Evolutionary conservation across 2,888 invertebrate species (phyloP), one percentile per base, ranked within the genome.

Genomic region (Sylvicola cinctus): DNA sequence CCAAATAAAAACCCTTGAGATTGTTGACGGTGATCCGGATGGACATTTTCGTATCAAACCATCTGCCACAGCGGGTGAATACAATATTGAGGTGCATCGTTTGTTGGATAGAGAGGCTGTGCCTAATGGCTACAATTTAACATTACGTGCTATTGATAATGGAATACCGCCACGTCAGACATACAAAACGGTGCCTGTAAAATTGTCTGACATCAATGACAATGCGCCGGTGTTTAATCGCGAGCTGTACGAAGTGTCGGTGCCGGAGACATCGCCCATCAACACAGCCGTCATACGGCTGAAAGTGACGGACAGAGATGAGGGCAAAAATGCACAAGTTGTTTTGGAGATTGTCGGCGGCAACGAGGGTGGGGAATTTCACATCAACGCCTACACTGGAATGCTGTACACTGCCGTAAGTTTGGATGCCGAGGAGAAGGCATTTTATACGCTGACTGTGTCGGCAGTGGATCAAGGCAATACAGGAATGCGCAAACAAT

Each of bases 321-420:
- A 74, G 43, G 84, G 84, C 0, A 71, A 67, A 50, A 85, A 85
- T 52, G 83, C 85, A 5, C 69, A 78, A 47, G 80, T 91, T 1
- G 73, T 73, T 46, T 70, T 93, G 40, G 78, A 81, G 58, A 85
- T 95, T 35, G 84, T 84, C 3, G 87, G 84, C 3, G 91, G 91
- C 4, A 90, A 91, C 54, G 81, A 85, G 51, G 81, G 81, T 5
- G 79, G 77, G 1, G 81, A 85, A 50, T 93, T 93, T 54, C 63
- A 69, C 42, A 73, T 93, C 8, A 84, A 91, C 54, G 72, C 81
- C 0, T 76, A 79, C 43, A 83, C 87, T 0, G 93, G 93, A 2
- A 80, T 91, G 64, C 57, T 93, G 2, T 84, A 83, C 51, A 87
- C 88, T 0, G 75, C 79, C 11, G 74, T 75, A 23, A 55, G 62